phyloP scores from a whole-genome alignment of 2,888 invertebrate species.

The Mechanitis mazaeus region DNA sequence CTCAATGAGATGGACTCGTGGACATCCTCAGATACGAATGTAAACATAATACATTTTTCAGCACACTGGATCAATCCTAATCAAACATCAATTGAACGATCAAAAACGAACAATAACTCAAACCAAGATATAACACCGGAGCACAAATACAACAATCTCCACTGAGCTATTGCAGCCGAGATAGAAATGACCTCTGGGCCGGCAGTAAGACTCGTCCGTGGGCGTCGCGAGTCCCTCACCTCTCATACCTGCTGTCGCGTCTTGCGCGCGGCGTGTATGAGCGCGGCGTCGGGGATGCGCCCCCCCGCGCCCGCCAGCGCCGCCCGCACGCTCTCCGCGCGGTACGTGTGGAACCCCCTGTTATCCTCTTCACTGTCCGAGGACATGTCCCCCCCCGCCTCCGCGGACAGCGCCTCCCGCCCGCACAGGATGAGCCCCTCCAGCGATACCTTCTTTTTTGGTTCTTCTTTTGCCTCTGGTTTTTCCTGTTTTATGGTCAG shows the following conservation, averaged over 20 bases:
- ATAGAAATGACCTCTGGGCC: too few species aligned
- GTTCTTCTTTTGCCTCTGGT: constrained; percentile 38
- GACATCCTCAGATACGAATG: too few species aligned
- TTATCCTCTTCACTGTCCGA: constrained; percentile 77
- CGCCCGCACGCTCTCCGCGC: constrained; percentile 84
- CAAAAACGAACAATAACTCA: too few species aligned
- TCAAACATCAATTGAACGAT: too few species aligned
- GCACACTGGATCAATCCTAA: too few species aligned
- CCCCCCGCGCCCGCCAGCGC: constrained; percentile 86
- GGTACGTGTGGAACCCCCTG: constrained; percentile 69
- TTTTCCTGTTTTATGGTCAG: constrained; percentile 39
- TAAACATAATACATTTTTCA: too few species aligned
- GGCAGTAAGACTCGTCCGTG: constrained; percentile 18
- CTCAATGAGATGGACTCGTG: too few species aligned
- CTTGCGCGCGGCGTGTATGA: constrained; percentile 98
- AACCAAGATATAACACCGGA: too few species aligned
- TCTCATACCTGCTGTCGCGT: constrained; percentile 90
- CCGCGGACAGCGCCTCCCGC: constrained; percentile 88
- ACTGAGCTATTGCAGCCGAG: too few species aligned
- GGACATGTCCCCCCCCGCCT: constrained; percentile 79
- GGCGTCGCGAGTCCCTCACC: constrained; percentile 81
- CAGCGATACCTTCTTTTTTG: constrained; percentile 64
- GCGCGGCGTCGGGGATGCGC: constrained; percentile 96
- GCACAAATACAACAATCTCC: too few species aligned
- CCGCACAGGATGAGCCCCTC: constrained; percentile 84